These are phyloP conservation scores for Epizoanthus stellaris DNA, from an alignment of 92 coral and sea anemone genomes.

Conservation along the genomic window DNA sequence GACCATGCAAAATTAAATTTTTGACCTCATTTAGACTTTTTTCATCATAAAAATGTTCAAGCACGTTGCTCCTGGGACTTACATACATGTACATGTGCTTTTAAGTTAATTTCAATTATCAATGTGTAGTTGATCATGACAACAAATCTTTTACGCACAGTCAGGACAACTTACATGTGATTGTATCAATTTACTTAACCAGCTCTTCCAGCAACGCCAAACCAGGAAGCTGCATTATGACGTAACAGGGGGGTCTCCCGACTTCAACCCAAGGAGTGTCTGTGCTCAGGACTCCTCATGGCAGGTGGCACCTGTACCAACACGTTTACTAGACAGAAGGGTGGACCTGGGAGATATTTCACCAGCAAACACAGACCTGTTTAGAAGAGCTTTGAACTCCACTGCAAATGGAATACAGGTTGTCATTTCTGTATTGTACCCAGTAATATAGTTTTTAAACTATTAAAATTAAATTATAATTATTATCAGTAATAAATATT, in stretches of 20 bases:
- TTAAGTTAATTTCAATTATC: too few relatives aligned
- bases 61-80: too few relatives aligned
- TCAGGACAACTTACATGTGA: background rate
- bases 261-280: conserved; percentile 48
- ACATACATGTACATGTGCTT: too few relatives aligned
- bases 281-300: conserved; percentile 61
- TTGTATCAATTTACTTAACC: background rate
- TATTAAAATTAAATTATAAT: too few relatives aligned
- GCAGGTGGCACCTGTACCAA: conserved; percentile 68
- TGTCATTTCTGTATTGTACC: background rate
- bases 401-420: conserved; percentile 91
- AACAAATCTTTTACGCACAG: background rate
- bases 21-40: too few relatives aligned
- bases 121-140: too few relatives aligned
- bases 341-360: conserved; percentile 86
- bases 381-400: conserved; percentile 75
- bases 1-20: too few relatives aligned
- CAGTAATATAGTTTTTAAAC: too few relatives aligned
- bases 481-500: too few relatives aligned
- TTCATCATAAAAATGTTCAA: too few relatives aligned
- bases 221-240: conserved; percentile 65
- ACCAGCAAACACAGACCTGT: conserved; percentile 79
- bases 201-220: conserved; percentile 68
- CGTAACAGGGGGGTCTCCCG: conserved; percentile 56
- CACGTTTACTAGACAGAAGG: conserved; percentile 65